Conservation (phyloP, 2,797 vertebrate species). For the Protosalanx chinensis region DNA sequence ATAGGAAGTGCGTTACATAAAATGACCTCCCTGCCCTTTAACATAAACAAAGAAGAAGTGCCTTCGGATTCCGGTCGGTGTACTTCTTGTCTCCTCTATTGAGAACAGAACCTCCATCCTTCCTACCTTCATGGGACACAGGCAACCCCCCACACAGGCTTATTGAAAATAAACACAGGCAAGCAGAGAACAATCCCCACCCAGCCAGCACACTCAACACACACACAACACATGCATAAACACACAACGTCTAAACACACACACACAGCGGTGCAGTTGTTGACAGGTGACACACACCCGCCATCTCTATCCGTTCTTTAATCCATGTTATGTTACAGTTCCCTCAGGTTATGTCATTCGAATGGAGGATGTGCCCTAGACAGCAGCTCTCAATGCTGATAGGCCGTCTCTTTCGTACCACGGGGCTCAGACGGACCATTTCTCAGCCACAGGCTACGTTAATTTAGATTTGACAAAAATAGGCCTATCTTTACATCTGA, state of each 20-base stretch:
- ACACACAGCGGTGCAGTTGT: not conserved
- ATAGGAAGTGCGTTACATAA: slow-evolving; percentile 60
- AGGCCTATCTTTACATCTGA: too few species aligned
- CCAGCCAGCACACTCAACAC: not conserved
- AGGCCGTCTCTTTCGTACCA: too few species aligned
- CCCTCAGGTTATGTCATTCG: slow-evolving; percentile 43
- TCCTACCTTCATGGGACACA: slow-evolving; percentile 26
- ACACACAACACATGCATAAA: slow-evolving; percentile 27
- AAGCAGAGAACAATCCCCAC: slow-evolving; percentile 19
- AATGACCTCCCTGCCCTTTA: slow-evolving; percentile 40
- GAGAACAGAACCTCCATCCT: slow-evolving; percentile 14
- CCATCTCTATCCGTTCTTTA: too few species aligned
- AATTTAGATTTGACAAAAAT: too few species aligned
- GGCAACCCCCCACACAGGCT: slow-evolving; percentile 26
- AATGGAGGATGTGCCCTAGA: slow-evolving; percentile 53
- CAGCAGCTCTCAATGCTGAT: slow-evolving; percentile 38
- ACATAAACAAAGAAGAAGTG: slow-evolving; percentile 41
- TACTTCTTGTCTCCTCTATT: slow-evolving; percentile 22
- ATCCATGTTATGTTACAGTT: slow-evolving; percentile 2
- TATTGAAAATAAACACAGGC: slow-evolving; percentile 34
- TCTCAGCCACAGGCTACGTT: too few species aligned
- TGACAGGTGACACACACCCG: too few species aligned
- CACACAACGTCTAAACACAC: slow-evolving; percentile 32
- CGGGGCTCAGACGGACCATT: too few species aligned
- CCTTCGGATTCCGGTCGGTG: slow-evolving; percentile 10